These are phyloP conservation scores for Datnioides undecimradiatus DNA, from an alignment of 2,113 vertebrate species.

Conservation along the genomic window DNA sequence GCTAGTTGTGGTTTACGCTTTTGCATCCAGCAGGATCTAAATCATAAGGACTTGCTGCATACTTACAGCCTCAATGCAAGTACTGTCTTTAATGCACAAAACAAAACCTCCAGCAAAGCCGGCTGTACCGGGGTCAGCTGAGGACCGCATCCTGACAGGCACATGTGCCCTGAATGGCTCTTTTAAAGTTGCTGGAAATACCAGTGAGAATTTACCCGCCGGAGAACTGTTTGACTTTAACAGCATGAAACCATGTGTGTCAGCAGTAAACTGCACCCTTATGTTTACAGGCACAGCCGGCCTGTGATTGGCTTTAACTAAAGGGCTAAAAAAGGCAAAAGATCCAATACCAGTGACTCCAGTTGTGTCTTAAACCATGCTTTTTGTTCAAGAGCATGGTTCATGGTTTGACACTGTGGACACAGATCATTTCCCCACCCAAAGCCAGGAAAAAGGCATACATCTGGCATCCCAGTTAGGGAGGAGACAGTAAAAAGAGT, in stretches of 20 bases:
- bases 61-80: not conserved
- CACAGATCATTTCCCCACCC: not conserved
- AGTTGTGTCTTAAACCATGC: not conserved
- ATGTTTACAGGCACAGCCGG: not conserved
- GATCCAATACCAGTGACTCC: not conserved
- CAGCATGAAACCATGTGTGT: not conserved
- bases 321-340: not conserved
- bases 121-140: not conserved
- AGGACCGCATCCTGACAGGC: not conserved
- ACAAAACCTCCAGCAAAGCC: not conserved
- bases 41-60: not conserved
- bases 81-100: not conserved
- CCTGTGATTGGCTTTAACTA: not conserved
- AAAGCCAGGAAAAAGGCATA: not conserved
- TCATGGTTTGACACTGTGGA: constrained; percentile 4
- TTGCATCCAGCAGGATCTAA: constrained; percentile 13
- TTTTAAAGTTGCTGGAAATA: not conserved
- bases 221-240: constrained; percentile 5
- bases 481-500: not conserved
- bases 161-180: not conserved
- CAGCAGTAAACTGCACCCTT: not conserved
- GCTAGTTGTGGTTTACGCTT: constrained; percentile 24
- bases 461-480: not conserved
- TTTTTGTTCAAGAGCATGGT: not conserved
- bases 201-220: not conserved